Conservation (phyloP, 2,888 invertebrate genomes). For the Scaptomyza caliginosa region DNA sequence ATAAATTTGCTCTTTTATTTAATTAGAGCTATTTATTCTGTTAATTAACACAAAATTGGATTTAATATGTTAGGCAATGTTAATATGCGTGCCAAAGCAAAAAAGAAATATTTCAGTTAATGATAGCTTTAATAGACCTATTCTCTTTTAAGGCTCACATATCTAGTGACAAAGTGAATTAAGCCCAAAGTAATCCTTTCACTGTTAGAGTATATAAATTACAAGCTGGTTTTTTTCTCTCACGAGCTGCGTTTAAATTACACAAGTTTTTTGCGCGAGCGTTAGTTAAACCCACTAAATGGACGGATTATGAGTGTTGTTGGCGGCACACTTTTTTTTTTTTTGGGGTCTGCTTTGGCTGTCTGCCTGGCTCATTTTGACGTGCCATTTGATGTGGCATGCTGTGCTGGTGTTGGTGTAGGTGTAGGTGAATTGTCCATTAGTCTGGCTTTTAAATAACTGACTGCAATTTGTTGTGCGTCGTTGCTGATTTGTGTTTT, state of each 20-base stretch:
- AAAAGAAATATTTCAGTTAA: no score
- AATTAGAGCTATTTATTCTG: neutral
- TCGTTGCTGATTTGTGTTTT: slow-evolving; percentile 30
- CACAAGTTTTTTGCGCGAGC: slow-evolving; percentile 44
- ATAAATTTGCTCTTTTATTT: neutral
- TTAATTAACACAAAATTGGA: neutral
- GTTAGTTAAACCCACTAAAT: slow-evolving; percentile 66
- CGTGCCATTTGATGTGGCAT: slow-evolving; percentile 14
- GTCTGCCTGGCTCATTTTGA: slow-evolving; percentile 42
- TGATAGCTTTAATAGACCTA: no score
- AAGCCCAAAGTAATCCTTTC: neutral
- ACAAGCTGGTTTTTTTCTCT: slow-evolving; percentile 32
- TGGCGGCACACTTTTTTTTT: slow-evolving; percentile 36
- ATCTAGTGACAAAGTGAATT: neutral
- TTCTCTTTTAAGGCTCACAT: no score
- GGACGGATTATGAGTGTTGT: slow-evolving; percentile 75
- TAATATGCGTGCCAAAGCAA: no score
- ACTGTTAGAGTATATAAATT: slow-evolving; percentile 22
- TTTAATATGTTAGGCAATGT: neutral
- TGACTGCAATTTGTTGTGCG: slow-evolving; percentile 55
- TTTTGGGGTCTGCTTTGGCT: neutral
- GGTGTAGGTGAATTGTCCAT: slow-evolving; percentile 17
- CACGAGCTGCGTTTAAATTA: slow-evolving; percentile 68
- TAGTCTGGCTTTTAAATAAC: slow-evolving; percentile 49
- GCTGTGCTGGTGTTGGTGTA: neutral